Evolutionary conservation across 2,888 invertebrate species (phyloP), one percentile per base, ranked within the genome.

Genomic region (Acrobasis repandana): DNA sequence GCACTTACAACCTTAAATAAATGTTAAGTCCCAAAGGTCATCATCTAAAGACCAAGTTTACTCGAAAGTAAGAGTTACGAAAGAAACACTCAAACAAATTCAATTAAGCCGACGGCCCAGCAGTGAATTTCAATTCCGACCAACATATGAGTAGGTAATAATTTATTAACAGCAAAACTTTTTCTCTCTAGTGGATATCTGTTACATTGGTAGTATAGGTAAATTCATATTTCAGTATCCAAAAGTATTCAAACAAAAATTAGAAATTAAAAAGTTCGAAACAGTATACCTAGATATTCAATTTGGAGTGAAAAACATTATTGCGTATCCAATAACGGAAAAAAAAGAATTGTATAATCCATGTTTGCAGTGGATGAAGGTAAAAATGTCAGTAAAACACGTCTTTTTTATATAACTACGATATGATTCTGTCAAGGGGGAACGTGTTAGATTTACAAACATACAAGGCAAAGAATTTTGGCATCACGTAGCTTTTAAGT

Each of bases 81-180:
- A 51, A 51, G 59, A 58, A 47, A 59, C 43, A 51, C 49, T 51
- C 43, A 0, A 60, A 60, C 57, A 51, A 60, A 62, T 47, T 57
- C 60, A 62, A 62, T 62, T 60, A 62, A 28, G 28, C 20, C 15
- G 20, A 38, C 50, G 59, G 43, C 49, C 14, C 33, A 62, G 18
- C 57, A 51, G 59, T 38, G 33, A 62, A 52, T 28, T 52, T 9
- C 10, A 56, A 28, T 5, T 15, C 52, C 48, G 16, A 16, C 38
- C 47, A 16, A 58, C 16, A 61, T 57, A 59, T 56, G n/a, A 49
- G 52, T n/a, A n/a, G n/a, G n/a, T 48, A 58, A 63, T 63, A 60
- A 65, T 58, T 54, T 58, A 61, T 61, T 57, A 52, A 49, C 56
- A 11, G 14, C 14, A 16, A 60, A 62, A 62, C 34, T 36, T 52